A percentile compares a stretch with the other conserved stretches of the same genome.
Evolutionary conservation across 2,888 invertebrate species (phyloP).

Genomic region (Anodontia alba): DNA sequence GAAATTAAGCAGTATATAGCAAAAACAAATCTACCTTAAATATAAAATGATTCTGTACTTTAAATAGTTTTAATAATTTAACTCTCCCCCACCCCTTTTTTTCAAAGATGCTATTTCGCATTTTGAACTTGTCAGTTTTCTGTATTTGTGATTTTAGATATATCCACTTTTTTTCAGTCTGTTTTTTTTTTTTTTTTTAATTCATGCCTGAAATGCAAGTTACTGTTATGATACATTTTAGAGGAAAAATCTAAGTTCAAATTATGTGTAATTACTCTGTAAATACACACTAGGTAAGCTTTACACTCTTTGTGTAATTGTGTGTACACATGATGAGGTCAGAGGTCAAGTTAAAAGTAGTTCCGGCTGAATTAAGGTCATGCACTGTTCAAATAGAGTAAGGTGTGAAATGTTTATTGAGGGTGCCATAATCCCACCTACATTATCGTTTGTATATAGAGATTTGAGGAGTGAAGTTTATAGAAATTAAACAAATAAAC

Average conservation of each 20-base stretch:
- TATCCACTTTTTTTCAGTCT: too few species aligned
- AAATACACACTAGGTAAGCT: background rate
- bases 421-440: constrained; percentile 10
- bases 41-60: too few species aligned
- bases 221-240: too few species aligned
- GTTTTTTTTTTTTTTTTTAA: too few species aligned
- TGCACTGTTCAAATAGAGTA: constrained; percentile 15
- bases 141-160: too few species aligned
- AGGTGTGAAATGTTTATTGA: constrained; percentile 6
- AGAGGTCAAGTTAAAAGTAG: constrained; percentile 26
- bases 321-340: constrained; percentile 10
- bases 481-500: constrained; percentile 9
- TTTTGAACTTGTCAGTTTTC: too few species aligned
- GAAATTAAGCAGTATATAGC: too few species aligned
- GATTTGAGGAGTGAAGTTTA: constrained; percentile 6
- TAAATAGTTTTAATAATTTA: too few species aligned
- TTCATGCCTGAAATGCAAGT: too few species aligned
- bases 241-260: background rate
- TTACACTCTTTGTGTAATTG: constrained; percentile 22
- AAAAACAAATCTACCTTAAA: too few species aligned
- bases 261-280: background rate
- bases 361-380: constrained; percentile 21
- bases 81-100: too few species aligned
- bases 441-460: background rate
- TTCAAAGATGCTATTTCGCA: too few species aligned